Evolutionary conservation across 1,140 invertebrate species (phyloP).

Genomic region (Drosophila ercepeae): DNA sequence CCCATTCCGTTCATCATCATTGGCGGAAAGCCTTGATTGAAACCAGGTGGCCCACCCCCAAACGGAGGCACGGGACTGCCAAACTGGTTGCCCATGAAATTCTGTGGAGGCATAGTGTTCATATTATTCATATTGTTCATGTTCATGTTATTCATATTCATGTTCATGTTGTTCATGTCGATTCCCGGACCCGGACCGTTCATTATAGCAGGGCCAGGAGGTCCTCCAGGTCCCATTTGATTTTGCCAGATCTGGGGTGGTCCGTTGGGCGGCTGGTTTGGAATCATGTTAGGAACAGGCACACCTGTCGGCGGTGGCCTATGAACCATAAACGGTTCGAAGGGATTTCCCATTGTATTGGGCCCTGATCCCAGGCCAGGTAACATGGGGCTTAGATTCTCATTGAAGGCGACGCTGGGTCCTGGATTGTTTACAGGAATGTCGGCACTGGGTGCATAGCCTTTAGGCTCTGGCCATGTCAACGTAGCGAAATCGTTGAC

Average conservation of each 20-base stretch:
- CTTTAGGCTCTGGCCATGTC: constrained; percentile 93
- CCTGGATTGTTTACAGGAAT: not conserved
- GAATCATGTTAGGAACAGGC: constrained; percentile 21
- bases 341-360: constrained; percentile 70
- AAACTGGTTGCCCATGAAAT: constrained; percentile 66
- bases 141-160: constrained; percentile 65
- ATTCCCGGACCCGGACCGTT: constrained; percentile 52
- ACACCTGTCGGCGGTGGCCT: constrained; percentile 12
- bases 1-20: constrained; percentile 81
- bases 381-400: constrained; percentile 84
- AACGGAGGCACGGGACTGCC: constrained; percentile 63
- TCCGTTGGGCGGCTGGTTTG: constrained; percentile 38
- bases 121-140: constrained; percentile 29
- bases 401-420: constrained; percentile 39
- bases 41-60: constrained; percentile 33
- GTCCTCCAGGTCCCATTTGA: constrained; percentile 40
- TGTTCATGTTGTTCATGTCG: constrained; percentile 49
- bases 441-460: constrained; percentile 81
- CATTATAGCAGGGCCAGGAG: constrained; percentile 43
- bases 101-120: constrained; percentile 42
- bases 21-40: constrained; percentile 66
- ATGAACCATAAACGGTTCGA: constrained; percentile 59
- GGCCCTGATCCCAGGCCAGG: constrained; percentile 73
- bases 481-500: constrained; percentile 90
- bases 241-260: constrained; percentile 67